Evolutionary conservation across 2,888 invertebrate species (phyloP).

Genomic region (Pheosia gnoma): DNA sequence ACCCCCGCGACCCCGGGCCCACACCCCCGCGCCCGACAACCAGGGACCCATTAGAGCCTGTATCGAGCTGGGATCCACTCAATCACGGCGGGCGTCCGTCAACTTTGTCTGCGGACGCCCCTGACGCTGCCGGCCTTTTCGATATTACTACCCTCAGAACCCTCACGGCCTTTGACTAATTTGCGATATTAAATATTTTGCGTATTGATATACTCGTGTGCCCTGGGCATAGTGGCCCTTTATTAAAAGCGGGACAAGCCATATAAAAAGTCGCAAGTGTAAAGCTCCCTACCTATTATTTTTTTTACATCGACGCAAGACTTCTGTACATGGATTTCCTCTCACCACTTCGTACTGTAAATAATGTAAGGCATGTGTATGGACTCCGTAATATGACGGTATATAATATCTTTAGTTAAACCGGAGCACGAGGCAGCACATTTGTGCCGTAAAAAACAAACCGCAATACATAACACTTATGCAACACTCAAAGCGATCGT

Average conservation of each 20-base stretch:
- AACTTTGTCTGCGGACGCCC: conserved; percentile 60
- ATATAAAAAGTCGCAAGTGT: conserved; percentile 1
- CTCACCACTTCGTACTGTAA: too few relatives aligned
- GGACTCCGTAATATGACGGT: too few relatives aligned
- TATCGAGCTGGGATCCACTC: conserved; percentile 68
- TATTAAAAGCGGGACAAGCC: conserved; percentile 6
- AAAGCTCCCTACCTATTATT: too few relatives aligned
- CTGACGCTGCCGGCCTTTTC: conserved; percentile 52
- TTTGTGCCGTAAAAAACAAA: background rate
- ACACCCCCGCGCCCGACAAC: conserved; percentile 44
- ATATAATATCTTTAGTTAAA: background rate
- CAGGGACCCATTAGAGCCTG: conserved; percentile 69
- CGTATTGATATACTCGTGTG: background rate
- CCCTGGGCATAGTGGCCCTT: background rate
- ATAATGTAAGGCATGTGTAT: too few relatives aligned
- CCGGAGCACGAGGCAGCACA: background rate
- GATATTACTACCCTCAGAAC: conserved; percentile 44
- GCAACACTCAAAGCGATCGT: conserved; percentile 12
- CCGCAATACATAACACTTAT: conserved; percentile 7
- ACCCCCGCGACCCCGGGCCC: conserved; percentile 22
- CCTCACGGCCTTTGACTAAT: conserved; percentile 49
- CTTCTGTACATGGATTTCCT: too few relatives aligned
- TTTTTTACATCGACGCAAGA: too few relatives aligned
- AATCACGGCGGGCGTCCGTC: conserved; percentile 76
- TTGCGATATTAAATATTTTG: conserved; percentile 42